phyloP scores from a whole-genome alignment of 2,113 vertebrate species.

The Trematomus loennbergii region DNA sequence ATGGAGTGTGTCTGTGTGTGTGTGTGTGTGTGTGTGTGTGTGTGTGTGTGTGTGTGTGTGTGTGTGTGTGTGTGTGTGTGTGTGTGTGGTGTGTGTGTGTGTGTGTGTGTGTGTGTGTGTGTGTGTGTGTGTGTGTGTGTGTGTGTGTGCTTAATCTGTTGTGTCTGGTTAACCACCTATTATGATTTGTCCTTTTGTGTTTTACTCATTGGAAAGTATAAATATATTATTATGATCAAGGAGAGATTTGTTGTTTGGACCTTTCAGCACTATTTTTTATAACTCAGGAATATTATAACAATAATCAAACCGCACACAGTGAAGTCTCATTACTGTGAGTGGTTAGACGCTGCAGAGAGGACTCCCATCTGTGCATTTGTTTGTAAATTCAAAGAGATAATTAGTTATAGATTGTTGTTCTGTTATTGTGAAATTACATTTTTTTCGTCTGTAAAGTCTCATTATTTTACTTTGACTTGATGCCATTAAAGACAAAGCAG shows the following conservation, averaged over 20 bases:
- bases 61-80: no score
- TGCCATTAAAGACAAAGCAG: background rate
- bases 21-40: no score
- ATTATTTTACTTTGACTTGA: background rate
- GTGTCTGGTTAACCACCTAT: no score
- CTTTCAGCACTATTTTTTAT: background rate
- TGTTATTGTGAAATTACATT: background rate
- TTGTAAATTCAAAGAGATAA: conserved; percentile 14
- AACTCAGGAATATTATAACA: conserved; percentile 8
- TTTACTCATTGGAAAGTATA: background rate
- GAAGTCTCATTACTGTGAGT: conserved; percentile 2
- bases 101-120: no score
- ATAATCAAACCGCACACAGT: background rate
- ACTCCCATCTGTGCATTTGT: background rate
- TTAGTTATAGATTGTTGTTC: conserved; percentile 18
- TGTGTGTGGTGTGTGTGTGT: no score
- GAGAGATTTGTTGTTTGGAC: background rate
- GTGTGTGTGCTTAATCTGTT: no score
- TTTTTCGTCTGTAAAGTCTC: background rate
- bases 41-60: no score
- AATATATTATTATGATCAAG: background rate
- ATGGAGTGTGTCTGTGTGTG: background rate
- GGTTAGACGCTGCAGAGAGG: background rate
- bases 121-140: background rate
- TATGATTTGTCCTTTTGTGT: no score